Evolutionary conservation across 2,797 vertebrate genomes (phyloP), one percentile per base, ranked within the genome.

Genomic region (Parauchenoglanis ngamensis): DNA sequence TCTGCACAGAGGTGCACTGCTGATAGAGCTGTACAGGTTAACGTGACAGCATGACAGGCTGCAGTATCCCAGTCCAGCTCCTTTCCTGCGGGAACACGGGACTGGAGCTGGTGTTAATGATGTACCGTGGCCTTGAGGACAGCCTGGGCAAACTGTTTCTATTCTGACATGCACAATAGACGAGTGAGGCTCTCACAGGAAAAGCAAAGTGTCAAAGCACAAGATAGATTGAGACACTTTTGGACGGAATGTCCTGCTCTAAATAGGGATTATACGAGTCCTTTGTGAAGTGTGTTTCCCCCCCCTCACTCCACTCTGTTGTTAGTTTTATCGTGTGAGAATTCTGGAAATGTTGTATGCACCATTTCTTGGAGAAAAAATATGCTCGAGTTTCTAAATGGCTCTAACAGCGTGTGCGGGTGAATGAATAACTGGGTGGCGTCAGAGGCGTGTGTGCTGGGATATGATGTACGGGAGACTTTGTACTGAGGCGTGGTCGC

Each of bases 401-500:
- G 63, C 17, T 57, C 12, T 35, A 57, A 52, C 78, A 25, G 83
- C 23, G 21, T 15, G 28, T 72, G 12, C 3, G 67, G 61, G 90
- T 89, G n/a, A 90, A 88, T 90, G 84, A 87, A 81, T 90, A 89
- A 91, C 88, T 6, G 3, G 68, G 44, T 54, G 76, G 46, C 68
- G 76, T 70, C 85, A 67, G 54, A 82, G 84, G 57, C 40, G 2
- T 76, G 46, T 56, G 88, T 12, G 15, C 40, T 70, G 23, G 84
- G 57, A 75, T 44, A 65, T 80, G 85, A 75, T 81, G 81, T 61
- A 70, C 52, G n/a, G 63, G 52, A 89, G 91, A 91, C 90, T 90
- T 90, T 89, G 87, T 17, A 59, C 89, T 61, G 85, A 90, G 89
- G 88, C n/a, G 85, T 28, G 82, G 87, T 77, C 12, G 7, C 21